A percentile compares a stretch with the other conserved stretches of the same genome.
Conservation (phyloP, 2,888 invertebrate species). For the Eilema depressum region DNA sequence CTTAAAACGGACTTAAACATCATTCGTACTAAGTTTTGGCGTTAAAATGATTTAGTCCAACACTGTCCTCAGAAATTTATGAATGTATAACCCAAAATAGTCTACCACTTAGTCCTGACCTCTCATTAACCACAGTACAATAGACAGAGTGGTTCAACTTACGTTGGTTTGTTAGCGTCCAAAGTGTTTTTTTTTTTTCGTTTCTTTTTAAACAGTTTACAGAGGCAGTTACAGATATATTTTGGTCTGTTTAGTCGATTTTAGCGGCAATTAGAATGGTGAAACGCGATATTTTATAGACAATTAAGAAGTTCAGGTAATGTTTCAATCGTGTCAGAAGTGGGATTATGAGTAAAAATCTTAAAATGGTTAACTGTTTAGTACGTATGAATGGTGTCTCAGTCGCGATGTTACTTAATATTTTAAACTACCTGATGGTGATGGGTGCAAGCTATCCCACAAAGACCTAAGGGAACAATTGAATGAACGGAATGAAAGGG, state of each 20-base stretch:
- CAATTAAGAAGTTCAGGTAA: slow-evolving; percentile 44
- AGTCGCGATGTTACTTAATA: too few relatives aligned
- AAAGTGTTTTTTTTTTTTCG: slow-evolving; percentile 53
- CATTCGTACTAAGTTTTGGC: slow-evolving; percentile 74
- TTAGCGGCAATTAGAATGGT: slow-evolving; percentile 67
- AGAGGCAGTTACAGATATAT: slow-evolving; percentile 62
- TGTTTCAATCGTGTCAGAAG: slow-evolving; percentile 1
- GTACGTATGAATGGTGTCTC: too few relatives aligned
- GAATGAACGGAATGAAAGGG: too few relatives aligned
- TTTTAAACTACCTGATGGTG: too few relatives aligned
- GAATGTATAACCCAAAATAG: slow-evolving; percentile 70
- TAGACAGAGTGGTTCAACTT: slow-evolving; percentile 22
- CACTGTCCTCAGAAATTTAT: slow-evolving; percentile 71
- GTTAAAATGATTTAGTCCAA: slow-evolving; percentile 81
- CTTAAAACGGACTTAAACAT: slow-evolving; percentile 55
- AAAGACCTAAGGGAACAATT: too few relatives aligned
- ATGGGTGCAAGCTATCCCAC: too few relatives aligned
- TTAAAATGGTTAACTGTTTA: too few relatives aligned
- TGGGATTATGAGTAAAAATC: background rate
- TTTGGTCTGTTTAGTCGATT: slow-evolving; percentile 64
- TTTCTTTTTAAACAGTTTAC: slow-evolving; percentile 62
- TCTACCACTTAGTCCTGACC: slow-evolving; percentile 52
- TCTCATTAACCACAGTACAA: background rate
- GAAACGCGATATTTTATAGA: slow-evolving; percentile 59
- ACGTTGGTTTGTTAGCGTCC: slow-evolving; percentile 21